A percentile compares a stretch with the other conserved stretches of the same genome.
Conservation (phyloP, 2,888 invertebrate species). For the Himalopsyche anomala region DNA sequence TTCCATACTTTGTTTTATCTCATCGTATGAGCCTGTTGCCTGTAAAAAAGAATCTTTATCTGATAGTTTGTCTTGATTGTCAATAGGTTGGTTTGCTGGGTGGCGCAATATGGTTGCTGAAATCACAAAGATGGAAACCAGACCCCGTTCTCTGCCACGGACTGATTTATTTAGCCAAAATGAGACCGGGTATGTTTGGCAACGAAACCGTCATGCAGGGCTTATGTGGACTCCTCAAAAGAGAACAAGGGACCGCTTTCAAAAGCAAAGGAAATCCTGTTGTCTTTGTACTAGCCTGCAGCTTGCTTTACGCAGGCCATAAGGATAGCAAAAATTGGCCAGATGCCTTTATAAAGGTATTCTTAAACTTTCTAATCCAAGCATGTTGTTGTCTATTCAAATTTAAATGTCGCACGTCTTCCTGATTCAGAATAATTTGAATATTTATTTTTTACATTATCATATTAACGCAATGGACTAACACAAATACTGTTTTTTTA, state of each 20-base stretch:
- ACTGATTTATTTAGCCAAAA: slow-evolving; percentile 87
- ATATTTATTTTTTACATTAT: too few relatives aligned
- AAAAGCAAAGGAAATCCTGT: slow-evolving; percentile 89
- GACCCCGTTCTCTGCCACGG: slow-evolving; percentile 87
- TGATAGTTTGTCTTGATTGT: neutral
- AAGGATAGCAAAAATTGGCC: slow-evolving; percentile 93
- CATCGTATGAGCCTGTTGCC: too few relatives aligned
- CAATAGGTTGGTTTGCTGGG: slow-evolving; percentile 85
- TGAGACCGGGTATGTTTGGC: slow-evolving; percentile 85
- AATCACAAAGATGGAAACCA: slow-evolving; percentile 88
- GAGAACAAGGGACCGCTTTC: slow-evolving; percentile 83
- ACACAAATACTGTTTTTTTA: too few relatives aligned
- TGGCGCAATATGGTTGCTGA: slow-evolving; percentile 89
- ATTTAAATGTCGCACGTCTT: too few relatives aligned
- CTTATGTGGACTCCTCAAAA: slow-evolving; percentile 87
- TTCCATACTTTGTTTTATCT: too few relatives aligned
- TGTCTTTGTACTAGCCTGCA: slow-evolving; percentile 89
- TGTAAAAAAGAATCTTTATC: too few relatives aligned
- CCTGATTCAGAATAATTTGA: too few relatives aligned
- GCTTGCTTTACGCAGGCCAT: slow-evolving; percentile 89
- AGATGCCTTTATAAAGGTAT: slow-evolving; percentile 91
- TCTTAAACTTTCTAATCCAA: slow-evolving; percentile 53
- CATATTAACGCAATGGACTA: too few relatives aligned
- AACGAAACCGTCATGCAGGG: slow-evolving; percentile 87
- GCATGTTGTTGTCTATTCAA: neutral